Conservation (phyloP, 2,888 invertebrate species). For the Melipona beecheii region DNA sequence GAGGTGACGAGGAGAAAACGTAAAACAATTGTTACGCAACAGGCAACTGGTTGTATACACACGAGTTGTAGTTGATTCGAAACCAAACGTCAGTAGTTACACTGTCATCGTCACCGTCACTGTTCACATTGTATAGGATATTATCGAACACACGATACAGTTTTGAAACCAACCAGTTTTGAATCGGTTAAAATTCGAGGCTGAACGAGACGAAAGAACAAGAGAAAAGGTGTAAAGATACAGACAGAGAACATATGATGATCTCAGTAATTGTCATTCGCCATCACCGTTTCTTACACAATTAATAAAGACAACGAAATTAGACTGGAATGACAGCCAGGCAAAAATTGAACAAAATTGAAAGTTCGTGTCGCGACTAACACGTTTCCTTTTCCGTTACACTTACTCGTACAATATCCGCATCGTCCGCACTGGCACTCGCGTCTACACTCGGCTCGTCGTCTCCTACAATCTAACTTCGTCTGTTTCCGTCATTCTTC, state of each 20-base stretch:
- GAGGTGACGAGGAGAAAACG: constrained; percentile 44
- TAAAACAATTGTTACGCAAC: constrained; percentile 78
- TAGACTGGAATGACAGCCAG: constrained; percentile 60
- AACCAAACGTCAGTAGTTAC: constrained; percentile 67
- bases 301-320: constrained; percentile 20
- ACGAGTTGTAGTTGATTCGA: constrained; percentile 66
- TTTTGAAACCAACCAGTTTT: not conserved
- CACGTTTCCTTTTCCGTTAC: constrained; percentile 74
- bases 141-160: not conserved
- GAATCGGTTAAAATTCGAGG: not conserved
- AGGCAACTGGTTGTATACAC: constrained; percentile 82
- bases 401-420: constrained; percentile 60
- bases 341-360: constrained; percentile 67
- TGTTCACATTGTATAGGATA: constrained; percentile 26
- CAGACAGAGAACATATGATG: constrained; percentile 26
- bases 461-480: constrained; percentile 30
- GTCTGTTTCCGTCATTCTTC: constrained; percentile 48
- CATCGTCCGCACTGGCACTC: constrained; percentile 68
- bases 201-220: constrained; percentile 4
- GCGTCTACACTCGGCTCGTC: constrained; percentile 56
- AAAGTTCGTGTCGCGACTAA: constrained; percentile 38
- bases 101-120: constrained; percentile 20
- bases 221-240: constrained; percentile 10
- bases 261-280: constrained; percentile 56
- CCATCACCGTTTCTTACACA: constrained; percentile 61